phyloP scores from a whole-genome alignment of 2,888 invertebrate species.

The Stramonita haemastoma region DNA sequence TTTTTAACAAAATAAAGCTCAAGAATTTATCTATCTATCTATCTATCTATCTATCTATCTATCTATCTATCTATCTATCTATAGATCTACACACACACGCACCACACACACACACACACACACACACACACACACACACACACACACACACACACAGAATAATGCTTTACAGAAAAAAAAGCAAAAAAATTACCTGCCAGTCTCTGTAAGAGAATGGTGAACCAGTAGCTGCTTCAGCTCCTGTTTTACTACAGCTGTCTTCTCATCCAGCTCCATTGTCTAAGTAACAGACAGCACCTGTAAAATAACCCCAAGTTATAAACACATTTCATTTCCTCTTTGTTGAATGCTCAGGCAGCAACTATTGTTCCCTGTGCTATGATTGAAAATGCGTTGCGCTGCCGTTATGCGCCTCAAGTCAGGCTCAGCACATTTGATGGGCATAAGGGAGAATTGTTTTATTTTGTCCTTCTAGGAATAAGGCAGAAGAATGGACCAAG shows the following conservation, averaged over 20 bases:
- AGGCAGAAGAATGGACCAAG: too few relatives aligned
- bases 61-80: background rate
- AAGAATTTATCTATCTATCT: too few relatives aligned
- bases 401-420: background rate
- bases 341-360: background rate
- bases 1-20: too few relatives aligned
- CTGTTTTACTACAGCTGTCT: slow-evolving; percentile 18
- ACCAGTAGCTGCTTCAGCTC: slow-evolving; percentile 31
- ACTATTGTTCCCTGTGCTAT: background rate
- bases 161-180: background rate
- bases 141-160: background rate
- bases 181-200: slow-evolving; percentile 23
- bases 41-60: too few relatives aligned
- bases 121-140: background rate
- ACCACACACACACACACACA: too few relatives aligned
- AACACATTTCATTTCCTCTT: background rate
- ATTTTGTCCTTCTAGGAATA: too few relatives aligned
- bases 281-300: background rate
- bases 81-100: background rate
- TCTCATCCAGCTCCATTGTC: slow-evolving; percentile 35
- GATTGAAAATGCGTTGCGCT: background rate
- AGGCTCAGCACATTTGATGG: background rate
- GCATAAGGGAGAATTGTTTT: too few relatives aligned
- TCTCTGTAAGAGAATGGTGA: slow-evolving; percentile 29
- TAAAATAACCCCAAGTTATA: background rate